Evolutionary conservation across 2,888 invertebrate species (phyloP).

Genomic region (Merodon equestris): DNA sequence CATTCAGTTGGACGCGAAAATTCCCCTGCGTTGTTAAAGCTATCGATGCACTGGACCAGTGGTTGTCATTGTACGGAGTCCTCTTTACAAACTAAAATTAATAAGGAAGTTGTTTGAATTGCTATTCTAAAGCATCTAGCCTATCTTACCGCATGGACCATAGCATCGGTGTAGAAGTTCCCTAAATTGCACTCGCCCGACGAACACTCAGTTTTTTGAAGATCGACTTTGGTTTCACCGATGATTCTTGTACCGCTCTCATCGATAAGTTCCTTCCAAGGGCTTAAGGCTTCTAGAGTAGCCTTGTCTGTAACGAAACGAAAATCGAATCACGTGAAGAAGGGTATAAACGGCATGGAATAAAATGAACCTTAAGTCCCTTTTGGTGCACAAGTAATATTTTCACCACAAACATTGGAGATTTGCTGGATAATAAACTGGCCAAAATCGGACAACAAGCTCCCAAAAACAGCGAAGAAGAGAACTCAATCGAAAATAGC

Average conservation of each 20-base stretch:
- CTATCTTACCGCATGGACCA: conserved; percentile 55
- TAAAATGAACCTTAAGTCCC: too few relatives aligned
- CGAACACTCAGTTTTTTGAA: conserved; percentile 81
- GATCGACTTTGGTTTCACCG: conserved; percentile 80
- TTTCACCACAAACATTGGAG: too few relatives aligned
- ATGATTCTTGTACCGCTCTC: conserved; percentile 79
- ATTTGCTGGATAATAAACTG: too few relatives aligned
- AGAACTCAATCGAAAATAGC: too few relatives aligned
- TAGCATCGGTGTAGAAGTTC: conserved; percentile 62
- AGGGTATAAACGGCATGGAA: too few relatives aligned
- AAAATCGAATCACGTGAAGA: too few relatives aligned
- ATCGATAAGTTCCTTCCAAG: conserved; percentile 81
- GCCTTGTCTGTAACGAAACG: conserved; percentile 17
- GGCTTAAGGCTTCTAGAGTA: conserved; percentile 80
- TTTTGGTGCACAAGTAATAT: too few relatives aligned
- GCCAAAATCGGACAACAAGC: too few relatives aligned
- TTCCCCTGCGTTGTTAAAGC: conserved; percentile 84
- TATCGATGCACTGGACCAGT: conserved; percentile 84
- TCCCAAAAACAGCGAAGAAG: too few relatives aligned
- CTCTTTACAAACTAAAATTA: conserved; percentile 34
- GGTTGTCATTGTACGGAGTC: conserved; percentile 73
- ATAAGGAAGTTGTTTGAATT: neutral
- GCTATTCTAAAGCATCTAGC: neutral
- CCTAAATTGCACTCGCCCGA: conserved; percentile 72
- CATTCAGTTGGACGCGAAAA: conserved; percentile 82